Evolutionary conservation across 1,140 invertebrate species (phyloP).

Genomic region (Polypedilum vanderplanki): DNA sequence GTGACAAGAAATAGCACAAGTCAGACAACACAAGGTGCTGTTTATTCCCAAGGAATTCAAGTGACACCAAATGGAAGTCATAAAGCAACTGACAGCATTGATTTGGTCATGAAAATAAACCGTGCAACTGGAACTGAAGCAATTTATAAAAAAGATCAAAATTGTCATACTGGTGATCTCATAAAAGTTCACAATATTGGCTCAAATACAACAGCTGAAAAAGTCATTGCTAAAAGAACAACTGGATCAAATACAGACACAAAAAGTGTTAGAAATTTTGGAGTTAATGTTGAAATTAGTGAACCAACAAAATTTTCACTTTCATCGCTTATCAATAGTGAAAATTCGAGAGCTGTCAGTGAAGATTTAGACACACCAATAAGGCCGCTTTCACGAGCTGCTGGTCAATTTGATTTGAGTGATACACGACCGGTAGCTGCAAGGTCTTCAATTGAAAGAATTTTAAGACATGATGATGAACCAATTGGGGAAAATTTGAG

Average conservation of each 20-base stretch:
- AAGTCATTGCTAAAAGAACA: not conserved
- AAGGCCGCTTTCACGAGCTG: too few relatives aligned
- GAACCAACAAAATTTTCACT: constrained; percentile 35
- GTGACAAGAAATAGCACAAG: not conserved
- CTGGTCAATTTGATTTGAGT: too few relatives aligned
- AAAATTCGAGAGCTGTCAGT: too few relatives aligned
- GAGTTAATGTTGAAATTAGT: not conserved
- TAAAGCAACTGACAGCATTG: not conserved
- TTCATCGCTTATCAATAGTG: too few relatives aligned
- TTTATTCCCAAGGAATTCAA: not conserved
- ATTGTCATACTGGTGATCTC: not conserved
- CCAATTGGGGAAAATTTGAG: too few relatives aligned
- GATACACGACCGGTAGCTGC: too few relatives aligned
- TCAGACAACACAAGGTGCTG: constrained; percentile 2
- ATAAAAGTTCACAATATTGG: constrained; percentile 4
- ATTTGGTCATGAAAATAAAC: not conserved
- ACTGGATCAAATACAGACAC: constrained; percentile 35
- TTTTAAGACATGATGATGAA: too few relatives aligned
- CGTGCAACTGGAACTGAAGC: constrained; percentile 20
- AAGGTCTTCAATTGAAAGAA: too few relatives aligned
- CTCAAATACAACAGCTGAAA: not conserved
- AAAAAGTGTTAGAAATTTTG: too few relatives aligned
- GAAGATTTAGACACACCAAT: too few relatives aligned
- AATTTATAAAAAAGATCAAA: constrained; percentile 21
- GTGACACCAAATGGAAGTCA: not conserved